Conservation (phyloP, 2,113 vertebrate species). For the Charadrius vociferus region DNA sequence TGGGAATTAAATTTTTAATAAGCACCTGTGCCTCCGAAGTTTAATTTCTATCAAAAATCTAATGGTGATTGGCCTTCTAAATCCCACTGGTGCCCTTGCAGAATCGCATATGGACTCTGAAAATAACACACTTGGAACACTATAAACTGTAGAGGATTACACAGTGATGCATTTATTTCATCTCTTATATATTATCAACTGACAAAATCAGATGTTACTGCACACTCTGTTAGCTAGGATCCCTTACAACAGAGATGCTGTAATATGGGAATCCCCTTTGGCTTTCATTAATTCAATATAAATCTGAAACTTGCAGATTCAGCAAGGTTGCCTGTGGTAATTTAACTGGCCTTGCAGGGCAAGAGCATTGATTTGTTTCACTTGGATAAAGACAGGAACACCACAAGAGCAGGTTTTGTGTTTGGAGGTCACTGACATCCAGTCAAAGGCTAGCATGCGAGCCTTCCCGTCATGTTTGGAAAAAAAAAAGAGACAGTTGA, state of each 20-base stretch:
- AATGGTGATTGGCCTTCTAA: neutral
- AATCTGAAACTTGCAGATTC: conserved; percentile 3
- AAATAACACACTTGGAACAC: neutral
- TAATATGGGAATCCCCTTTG: neutral
- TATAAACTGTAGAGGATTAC: neutral
- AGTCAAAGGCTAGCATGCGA: neutral
- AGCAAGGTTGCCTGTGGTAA: neutral
- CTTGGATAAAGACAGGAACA: neutral
- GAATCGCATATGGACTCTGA: neutral
- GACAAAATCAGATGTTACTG: neutral
- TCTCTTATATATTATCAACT: neutral
- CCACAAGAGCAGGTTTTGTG: neutral
- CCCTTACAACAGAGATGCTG: neutral
- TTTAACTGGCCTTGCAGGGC: neutral
- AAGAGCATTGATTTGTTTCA: conserved; percentile 17
- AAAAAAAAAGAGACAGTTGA: neutral
- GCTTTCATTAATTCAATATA: conserved; percentile 26
- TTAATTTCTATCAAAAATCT: neutral
- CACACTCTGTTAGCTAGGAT: neutral
- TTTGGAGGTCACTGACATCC: neutral
- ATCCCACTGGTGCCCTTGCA: neutral
- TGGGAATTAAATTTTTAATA: neutral
- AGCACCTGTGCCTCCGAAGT: neutral
- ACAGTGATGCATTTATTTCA: neutral
- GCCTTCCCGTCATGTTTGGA: neutral